Percentiles rank a stretch among this genome's conserved stretches.
Conservation (phyloP, 2,113 vertebrate species). For the Syrrhaptes paradoxus region DNA sequence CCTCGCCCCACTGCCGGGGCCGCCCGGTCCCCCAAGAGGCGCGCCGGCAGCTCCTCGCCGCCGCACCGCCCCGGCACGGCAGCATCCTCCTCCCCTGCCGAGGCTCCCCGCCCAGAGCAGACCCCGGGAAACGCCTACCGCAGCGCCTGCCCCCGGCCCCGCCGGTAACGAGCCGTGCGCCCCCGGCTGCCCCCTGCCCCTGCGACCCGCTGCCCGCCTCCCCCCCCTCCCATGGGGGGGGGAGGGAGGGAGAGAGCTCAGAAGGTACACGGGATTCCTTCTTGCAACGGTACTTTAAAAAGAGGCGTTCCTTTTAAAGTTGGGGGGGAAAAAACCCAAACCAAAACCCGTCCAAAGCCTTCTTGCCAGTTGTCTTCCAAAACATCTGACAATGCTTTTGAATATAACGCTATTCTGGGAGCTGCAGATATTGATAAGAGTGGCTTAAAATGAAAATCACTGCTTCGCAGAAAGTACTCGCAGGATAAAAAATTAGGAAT, state of each 20-base stretch:
- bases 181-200: neutral
- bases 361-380: neutral
- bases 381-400: neutral
- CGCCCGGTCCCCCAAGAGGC: neutral
- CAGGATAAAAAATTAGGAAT: neutral
- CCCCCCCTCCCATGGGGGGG: too few species aligned
- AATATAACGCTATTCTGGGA: neutral
- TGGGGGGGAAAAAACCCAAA: neutral
- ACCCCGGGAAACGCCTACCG: neutral
- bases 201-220: neutral
- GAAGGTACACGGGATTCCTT: neutral
- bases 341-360: neutral
- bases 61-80: neutral
- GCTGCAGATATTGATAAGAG: neutral
- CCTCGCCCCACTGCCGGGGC: neutral
- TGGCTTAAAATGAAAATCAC: neutral
- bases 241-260: too few species aligned
- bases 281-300: neutral
- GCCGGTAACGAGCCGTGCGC: neutral
- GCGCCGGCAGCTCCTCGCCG: neutral
- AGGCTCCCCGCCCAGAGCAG: conserved; percentile 6
- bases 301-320: neutral
- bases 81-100: neutral
- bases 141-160: neutral
- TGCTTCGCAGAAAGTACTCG: neutral